Percentiles rank a stretch among this genome's conserved stretches.
Conservation (phyloP, 2,113 vertebrate genomes). For the Gadus chalcogrammus region DNA sequence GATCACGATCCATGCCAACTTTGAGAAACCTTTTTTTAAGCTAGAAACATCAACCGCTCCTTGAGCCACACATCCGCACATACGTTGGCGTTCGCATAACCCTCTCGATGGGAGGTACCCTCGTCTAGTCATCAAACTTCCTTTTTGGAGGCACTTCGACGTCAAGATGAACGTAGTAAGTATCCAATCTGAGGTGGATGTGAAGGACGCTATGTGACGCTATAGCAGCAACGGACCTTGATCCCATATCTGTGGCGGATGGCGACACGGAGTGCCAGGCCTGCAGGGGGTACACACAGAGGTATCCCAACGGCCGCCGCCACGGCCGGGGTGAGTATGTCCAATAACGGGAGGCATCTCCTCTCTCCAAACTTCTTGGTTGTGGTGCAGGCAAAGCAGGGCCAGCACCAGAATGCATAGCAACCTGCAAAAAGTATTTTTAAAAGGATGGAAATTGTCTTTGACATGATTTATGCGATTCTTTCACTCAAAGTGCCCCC, state of each 20-base stretch:
- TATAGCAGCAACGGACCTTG: conserved; percentile 29
- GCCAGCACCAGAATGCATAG: conserved; percentile 58
- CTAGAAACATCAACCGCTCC: too few species aligned
- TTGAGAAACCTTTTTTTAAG: too few species aligned
- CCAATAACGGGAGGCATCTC: conserved; percentile 49
- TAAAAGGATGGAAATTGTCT: too few species aligned
- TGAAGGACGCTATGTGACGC: neutral
- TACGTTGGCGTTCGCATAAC: too few species aligned
- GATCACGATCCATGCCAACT: too few species aligned
- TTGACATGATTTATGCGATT: too few species aligned
- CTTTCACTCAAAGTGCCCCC: too few species aligned
- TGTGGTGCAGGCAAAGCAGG: conserved; percentile 47
- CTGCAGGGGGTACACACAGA: conserved; percentile 36
- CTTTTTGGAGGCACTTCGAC: too few species aligned
- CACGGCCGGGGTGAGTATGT: conserved; percentile 35
- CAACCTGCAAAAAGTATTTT: conserved; percentile 29
- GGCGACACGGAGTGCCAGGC: conserved; percentile 22
- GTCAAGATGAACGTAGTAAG: too few species aligned
- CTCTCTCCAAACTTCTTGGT: conserved; percentile 31
- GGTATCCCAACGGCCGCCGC: neutral
- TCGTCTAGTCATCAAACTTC: too few species aligned
- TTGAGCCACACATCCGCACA: too few species aligned
- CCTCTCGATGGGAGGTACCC: too few species aligned
- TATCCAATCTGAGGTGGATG: neutral
- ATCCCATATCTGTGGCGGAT: conserved; percentile 47